Evolutionary conservation across 2,888 invertebrate species (phyloP).

Genomic region (Atrina japonica): DNA sequence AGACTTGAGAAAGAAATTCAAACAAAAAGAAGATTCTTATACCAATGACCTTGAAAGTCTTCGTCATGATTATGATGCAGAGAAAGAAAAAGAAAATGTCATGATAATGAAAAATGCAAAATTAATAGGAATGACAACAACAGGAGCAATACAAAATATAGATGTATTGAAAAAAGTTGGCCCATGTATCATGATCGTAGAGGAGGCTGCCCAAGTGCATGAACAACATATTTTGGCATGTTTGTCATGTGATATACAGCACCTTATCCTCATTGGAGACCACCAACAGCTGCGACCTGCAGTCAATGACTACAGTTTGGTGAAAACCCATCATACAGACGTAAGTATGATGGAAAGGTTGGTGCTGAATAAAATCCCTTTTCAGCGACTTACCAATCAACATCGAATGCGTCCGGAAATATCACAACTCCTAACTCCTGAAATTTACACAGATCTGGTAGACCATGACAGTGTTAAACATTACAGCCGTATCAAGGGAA

Average conservation of each 20-base stretch:
- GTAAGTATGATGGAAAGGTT: conserved; percentile 91
- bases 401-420: conserved; percentile 87
- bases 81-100: conserved; percentile 58
- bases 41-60: conserved; percentile 52
- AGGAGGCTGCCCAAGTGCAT: conserved; percentile 84
- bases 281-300: conserved; percentile 89
- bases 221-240: conserved; percentile 59
- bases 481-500: conserved; percentile 56
- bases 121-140: conserved; percentile 79
- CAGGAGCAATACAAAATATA: conserved; percentile 75
- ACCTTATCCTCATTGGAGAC: conserved; percentile 84
- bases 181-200: conserved; percentile 84
- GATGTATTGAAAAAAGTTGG: conserved; percentile 68
- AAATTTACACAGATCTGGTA: conserved; percentile 85
- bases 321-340: conserved; percentile 85
- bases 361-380: conserved; percentile 85
- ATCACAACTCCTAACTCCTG: conserved; percentile 83
- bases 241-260: conserved; percentile 50
- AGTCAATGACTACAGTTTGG: conserved; percentile 85
- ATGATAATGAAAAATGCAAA: conserved; percentile 59
- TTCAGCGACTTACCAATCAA: conserved; percentile 79
- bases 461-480: conserved; percentile 84
- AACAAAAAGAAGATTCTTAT: conserved; percentile 38
- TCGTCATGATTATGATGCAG: conserved; percentile 52
- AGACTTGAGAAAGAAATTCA: conserved; percentile 48